Conservation (phyloP, 2,113 vertebrate genomes). For the Caranx melampygus region DNA sequence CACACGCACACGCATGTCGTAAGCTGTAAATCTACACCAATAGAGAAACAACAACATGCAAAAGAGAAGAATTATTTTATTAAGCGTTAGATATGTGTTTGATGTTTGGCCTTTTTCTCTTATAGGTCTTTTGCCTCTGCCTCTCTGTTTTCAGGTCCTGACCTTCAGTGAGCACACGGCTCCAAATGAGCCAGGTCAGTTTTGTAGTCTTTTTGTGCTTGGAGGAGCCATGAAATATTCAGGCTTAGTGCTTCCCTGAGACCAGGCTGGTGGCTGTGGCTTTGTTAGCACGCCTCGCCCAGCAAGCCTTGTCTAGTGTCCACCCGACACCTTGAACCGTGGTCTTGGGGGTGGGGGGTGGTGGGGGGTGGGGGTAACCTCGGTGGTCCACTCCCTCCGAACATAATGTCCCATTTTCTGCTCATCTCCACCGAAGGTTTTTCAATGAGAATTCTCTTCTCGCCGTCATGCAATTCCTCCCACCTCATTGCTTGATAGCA, state of each 20-base stretch:
- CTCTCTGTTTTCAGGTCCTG: constrained; percentile 85
- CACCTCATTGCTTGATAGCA: constrained; percentile 56
- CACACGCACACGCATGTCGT: constrained; percentile 8
- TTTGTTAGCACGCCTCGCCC: constrained; percentile 89
- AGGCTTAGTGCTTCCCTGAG: constrained; percentile 91
- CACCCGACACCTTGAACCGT: constrained; percentile 59
- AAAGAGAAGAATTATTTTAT: constrained; percentile 5
- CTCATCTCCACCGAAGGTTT: constrained; percentile 47
- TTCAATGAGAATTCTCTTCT: constrained; percentile 26
- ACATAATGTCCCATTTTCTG: constrained; percentile 70
- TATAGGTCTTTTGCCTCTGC: constrained; percentile 83
- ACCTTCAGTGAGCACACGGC: constrained; percentile 84
- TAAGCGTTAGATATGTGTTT: constrained; percentile 76
- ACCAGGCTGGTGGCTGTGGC: constrained; percentile 96
- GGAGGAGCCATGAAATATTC: constrained; percentile 98
- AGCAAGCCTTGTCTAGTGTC: constrained; percentile 54
- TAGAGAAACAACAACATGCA: constrained; percentile 11
- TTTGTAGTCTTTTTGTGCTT: constrained; percentile 95
- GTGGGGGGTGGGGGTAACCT: neutral
- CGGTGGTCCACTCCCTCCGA: constrained; percentile 40
- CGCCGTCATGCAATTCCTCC: constrained; percentile 52
- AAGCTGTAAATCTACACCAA: constrained; percentile 14
- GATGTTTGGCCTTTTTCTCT: constrained; percentile 80
- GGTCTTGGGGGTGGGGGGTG: constrained; percentile 24
- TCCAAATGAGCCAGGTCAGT: constrained; percentile 84